A percentile compares a stretch with the other conserved stretches of the same genome.
phyloP scores from a whole-genome alignment of 2,113 vertebrate genomes.

The Oreotrochilus melanogaster region DNA sequence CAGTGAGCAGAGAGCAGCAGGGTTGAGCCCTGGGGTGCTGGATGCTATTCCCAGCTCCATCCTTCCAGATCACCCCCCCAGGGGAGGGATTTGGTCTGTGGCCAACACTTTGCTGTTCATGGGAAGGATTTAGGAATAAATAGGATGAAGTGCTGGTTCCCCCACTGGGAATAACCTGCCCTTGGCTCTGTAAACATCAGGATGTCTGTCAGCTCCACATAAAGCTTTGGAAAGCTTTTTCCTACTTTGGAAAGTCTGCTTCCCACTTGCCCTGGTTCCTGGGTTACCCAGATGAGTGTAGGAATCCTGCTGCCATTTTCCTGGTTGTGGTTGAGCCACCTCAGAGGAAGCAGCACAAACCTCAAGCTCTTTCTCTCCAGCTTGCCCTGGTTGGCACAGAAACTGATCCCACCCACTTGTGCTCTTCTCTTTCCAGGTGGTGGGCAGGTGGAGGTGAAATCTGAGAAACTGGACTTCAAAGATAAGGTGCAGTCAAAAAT shows the following conservation, averaged over 20 bases:
- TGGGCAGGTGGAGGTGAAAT: conserved; percentile 94
- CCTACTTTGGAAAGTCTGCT: not conserved
- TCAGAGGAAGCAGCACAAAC: rapidly evolving
- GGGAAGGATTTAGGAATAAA: not conserved
- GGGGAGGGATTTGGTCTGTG: not conserved
- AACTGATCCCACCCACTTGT: not conserved
- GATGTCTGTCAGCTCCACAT: not conserved
- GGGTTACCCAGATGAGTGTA: not conserved
- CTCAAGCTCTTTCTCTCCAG: not conserved
- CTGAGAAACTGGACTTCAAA: conserved; percentile 96
- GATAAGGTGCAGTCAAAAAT: conserved; percentile 94
- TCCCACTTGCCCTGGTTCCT: not conserved
- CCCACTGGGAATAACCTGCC: no score
- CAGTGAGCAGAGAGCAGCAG: rapidly evolving
- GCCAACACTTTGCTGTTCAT: not conserved
- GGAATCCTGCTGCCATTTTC: not conserved
- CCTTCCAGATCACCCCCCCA: rapidly evolving
- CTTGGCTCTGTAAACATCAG: not conserved
- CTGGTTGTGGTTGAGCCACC: not conserved
- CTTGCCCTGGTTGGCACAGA: not conserved
- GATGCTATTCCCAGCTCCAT: not conserved
- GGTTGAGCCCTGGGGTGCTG: not conserved
- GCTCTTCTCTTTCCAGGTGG: conserved; percentile 82
- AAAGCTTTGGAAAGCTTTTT: not conserved
- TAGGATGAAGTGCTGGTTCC: not conserved